Evolutionary conservation across 2,797 vertebrate species (phyloP), one percentile per base, ranked within the genome.

Genomic region (Vespertilio murinus): DNA sequence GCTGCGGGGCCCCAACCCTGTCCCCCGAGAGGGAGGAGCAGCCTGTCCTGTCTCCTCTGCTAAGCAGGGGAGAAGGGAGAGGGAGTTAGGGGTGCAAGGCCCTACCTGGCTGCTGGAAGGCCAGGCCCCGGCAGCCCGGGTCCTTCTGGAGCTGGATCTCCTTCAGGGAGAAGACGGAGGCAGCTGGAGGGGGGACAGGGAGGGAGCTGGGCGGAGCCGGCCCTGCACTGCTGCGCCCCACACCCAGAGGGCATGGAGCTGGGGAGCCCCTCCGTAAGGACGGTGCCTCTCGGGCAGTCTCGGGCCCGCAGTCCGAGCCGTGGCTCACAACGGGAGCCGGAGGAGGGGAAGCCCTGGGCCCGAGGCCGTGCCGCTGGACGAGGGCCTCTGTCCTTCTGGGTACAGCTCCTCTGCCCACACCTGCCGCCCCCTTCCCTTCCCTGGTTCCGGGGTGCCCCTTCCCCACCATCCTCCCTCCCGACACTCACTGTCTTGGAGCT

Each of bases 131-230:
- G 96, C 98, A 98, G 7, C 99, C 99, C 0, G 99, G 99, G 93
- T 99, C 99, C 97, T 99, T 99, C 93, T 99, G 99, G 38, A 99
- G 98, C 96, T 99, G 99, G 82, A 99, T 98, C 97, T 99, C 99
- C 97, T 98, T 98, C 96, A 99, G 98, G 45, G 99, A 99, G 98
- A 99, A 99, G 98, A 99, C 98, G 49, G 99, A 99, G 28, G 97
- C 98, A 5, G 98, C 99, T 95, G n/a, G 91, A 12, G 54, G 2
- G 77, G 54, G 40, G 42, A 49, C 17, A 3, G 2, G 20, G 23
- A 33, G 47, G 54, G 35, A 18, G 16, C 47, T 65, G 45, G 40
- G 71, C 22, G 49, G 35, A 30, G 70, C 40, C 0, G 1, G 59
- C 8, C 33, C 28, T 49, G 25, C 17, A n/a, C 70, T 16, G 28